Conservation (phyloP, 1,140 invertebrate species). For the Euura lappo region DNA sequence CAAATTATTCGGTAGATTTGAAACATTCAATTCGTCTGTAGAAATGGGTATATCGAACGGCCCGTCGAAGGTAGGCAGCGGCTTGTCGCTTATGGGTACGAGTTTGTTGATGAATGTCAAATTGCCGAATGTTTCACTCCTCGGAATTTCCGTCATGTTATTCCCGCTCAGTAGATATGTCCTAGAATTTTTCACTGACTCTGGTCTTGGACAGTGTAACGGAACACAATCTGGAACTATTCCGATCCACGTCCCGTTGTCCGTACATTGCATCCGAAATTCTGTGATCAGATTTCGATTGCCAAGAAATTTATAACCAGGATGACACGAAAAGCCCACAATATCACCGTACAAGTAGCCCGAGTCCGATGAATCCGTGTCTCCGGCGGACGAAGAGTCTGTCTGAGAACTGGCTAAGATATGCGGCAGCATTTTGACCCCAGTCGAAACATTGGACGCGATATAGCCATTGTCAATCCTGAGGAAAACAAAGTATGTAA, state of each 20-base stretch:
- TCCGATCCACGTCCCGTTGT: constrained; percentile 49
- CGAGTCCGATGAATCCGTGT: constrained; percentile 15
- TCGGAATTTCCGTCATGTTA: not conserved
- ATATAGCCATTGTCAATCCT: constrained; percentile 36
- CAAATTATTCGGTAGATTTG: not conserved
- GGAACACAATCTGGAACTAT: constrained; percentile 39
- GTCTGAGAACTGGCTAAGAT: constrained; percentile 10
- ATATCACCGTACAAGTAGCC: constrained; percentile 35
- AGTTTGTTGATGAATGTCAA: not conserved
- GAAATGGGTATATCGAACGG: not conserved
- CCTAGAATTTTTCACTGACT: constrained; percentile 27
- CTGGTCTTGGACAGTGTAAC: constrained; percentile 31
- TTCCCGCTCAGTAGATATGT: constrained; percentile 21
- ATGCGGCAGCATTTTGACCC: constrained; percentile 10
- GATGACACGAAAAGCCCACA: constrained; percentile 34
- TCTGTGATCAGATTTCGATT: constrained; percentile 32
- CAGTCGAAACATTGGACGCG: constrained; percentile 12
- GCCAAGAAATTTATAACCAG: constrained; percentile 37
- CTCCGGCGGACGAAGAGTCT: not conserved
- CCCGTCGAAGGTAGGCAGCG: not conserved
- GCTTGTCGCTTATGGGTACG: not conserved
- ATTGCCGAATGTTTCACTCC: not conserved
- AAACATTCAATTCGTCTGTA: not conserved
- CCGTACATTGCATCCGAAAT: constrained; percentile 46
- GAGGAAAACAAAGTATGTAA: not conserved